A percentile compares a stretch with the other conserved stretches of the same genome.
Evolutionary conservation across 1,140 invertebrate species (phyloP).

Genomic region (Eufriesea mexicana): DNA sequence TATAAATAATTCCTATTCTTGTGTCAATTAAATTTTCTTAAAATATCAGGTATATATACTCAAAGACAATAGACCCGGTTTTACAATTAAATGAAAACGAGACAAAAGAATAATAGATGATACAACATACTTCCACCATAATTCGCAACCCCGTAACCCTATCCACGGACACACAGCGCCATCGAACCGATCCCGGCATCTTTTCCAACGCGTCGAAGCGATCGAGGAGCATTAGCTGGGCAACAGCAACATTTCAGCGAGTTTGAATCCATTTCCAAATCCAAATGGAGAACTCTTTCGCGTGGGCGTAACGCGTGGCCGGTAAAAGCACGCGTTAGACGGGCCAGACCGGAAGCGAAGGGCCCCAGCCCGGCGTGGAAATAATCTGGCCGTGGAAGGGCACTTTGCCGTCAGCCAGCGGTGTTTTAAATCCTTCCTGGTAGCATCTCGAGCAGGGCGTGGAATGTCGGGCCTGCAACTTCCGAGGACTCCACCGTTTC

Average conservation of each 20-base stretch:
- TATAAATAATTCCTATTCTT: too few relatives aligned
- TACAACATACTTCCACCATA: too few relatives aligned
- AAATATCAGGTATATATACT: too few relatives aligned
- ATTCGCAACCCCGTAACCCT: too few relatives aligned
- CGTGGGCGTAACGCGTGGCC: slow-evolving; percentile 54
- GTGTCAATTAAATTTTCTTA: too few relatives aligned
- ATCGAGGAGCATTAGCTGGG: neutral
- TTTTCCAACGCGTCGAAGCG: neutral
- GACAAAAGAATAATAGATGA: too few relatives aligned
- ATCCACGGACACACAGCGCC: too few relatives aligned
- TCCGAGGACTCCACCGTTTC: neutral
- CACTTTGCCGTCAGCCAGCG: slow-evolving; percentile 44
- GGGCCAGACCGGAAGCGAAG: neutral
- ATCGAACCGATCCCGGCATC: too few relatives aligned
- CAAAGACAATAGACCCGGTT: too few relatives aligned
- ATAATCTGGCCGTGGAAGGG: slow-evolving; percentile 35
- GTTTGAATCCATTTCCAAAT: neutral
- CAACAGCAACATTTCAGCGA: slow-evolving; percentile 27
- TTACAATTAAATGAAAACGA: too few relatives aligned
- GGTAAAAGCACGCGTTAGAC: slow-evolving; percentile 47
- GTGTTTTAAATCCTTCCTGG: slow-evolving; percentile 56
- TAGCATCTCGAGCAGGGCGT: slow-evolving; percentile 8
- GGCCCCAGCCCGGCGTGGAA: slow-evolving; percentile 1
- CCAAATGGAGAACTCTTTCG: slow-evolving; percentile 55
- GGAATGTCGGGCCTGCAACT: slow-evolving; percentile 3